Evolutionary conservation across 2,888 invertebrate genomes (phyloP).

Genomic region (Escarpia spicata): DNA sequence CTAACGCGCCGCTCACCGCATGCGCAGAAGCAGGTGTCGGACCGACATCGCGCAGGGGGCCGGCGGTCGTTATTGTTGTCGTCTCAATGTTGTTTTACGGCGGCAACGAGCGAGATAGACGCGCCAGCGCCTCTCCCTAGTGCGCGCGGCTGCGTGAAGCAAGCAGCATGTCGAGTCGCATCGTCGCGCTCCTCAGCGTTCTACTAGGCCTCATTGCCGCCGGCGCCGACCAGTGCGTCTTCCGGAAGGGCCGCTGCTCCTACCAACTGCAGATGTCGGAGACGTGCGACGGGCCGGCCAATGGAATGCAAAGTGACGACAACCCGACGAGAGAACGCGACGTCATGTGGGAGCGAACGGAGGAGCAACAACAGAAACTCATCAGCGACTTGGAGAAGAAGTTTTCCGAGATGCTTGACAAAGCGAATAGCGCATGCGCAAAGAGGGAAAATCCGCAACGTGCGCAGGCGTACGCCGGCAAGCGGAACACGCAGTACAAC

Average conservation of each 20-base stretch:
- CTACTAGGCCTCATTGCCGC: background rate
- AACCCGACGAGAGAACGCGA: conserved; percentile 90
- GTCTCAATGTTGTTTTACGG: background rate
- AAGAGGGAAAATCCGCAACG: background rate
- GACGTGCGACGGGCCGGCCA: conserved; percentile 71
- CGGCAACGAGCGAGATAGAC: background rate
- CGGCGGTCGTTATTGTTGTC: background rate
- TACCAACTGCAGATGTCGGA: conserved; percentile 33
- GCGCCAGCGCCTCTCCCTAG: background rate
- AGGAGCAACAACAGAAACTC: conserved; percentile 28
- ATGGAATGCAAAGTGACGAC: conserved; percentile 97
- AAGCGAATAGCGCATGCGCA: background rate
- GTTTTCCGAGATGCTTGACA: conserved; percentile 26
- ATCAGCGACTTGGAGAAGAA: conserved; percentile 34
- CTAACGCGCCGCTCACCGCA: background rate
- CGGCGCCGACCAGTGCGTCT: conserved; percentile 21
- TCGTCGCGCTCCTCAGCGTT: background rate
- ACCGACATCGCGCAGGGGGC: background rate
- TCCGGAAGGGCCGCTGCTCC: conserved; percentile 31
- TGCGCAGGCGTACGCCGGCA: background rate
- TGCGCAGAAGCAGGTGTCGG: background rate
- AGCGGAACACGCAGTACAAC: background rate
- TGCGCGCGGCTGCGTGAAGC: background rate
- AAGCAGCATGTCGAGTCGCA: background rate
- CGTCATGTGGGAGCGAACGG: conserved; percentile 24